Percentiles rank a stretch among this genome's conserved stretches.
Conservation (phyloP, 2,888 invertebrate species). For the Leptinotarsa tumamoca region DNA sequence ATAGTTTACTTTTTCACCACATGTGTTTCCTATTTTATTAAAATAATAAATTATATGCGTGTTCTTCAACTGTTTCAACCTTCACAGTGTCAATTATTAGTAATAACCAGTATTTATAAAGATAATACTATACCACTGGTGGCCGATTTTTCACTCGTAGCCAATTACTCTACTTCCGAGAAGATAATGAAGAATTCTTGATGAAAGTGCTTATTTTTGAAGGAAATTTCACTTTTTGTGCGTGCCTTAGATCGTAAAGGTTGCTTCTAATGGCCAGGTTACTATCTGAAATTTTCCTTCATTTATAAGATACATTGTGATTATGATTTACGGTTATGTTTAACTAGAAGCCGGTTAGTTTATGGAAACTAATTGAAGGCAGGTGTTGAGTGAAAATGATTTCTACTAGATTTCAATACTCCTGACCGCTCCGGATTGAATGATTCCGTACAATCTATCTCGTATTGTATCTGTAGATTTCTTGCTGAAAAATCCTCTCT, state of each 20-base stretch:
- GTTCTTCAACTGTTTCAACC: slow-evolving; percentile 25
- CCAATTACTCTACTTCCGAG: slow-evolving; percentile 15
- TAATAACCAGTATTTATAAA: slow-evolving; percentile 22
- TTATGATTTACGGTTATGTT: slow-evolving; percentile 17
- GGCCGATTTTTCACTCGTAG: neutral
- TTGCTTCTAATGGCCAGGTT: slow-evolving; percentile 1
- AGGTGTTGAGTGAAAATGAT: neutral
- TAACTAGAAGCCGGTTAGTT: neutral
- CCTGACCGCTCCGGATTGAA: too few relatives aligned
- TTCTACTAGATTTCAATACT: too few relatives aligned
- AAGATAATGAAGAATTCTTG: slow-evolving; percentile 18
- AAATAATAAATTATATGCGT: slow-evolving; percentile 39
- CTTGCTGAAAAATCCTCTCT: too few relatives aligned
- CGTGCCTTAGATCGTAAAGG: slow-evolving; percentile 13
- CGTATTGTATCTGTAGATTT: too few relatives aligned
- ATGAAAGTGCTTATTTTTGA: slow-evolving; percentile 29
- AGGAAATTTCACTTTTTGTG: slow-evolving; percentile 29
- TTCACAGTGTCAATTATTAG: slow-evolving; percentile 20
- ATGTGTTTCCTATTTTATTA: slow-evolving; percentile 28
- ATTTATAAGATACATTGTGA: slow-evolving; percentile 3
- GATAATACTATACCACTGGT: slow-evolving; percentile 20
- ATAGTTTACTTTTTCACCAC: neutral
- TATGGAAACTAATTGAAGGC: neutral
- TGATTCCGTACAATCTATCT: too few relatives aligned
- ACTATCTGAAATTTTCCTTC: slow-evolving; percentile 16